These are phyloP conservation scores for Dendronephthya gigantea DNA, from an alignment of 64 coral and sea anemone genomes.

Conservation along the genomic window DNA sequence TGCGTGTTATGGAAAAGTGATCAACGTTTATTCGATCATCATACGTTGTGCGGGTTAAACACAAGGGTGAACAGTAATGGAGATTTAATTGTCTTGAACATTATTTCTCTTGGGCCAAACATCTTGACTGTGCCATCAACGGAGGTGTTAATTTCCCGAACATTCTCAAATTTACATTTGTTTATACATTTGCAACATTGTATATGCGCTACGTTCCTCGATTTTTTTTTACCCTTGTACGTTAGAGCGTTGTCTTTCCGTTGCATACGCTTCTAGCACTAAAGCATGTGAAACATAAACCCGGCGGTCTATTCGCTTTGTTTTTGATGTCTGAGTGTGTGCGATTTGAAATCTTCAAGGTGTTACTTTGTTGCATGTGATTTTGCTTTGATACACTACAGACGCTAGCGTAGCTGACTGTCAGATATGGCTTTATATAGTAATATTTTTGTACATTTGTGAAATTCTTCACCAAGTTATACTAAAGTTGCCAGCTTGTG, in stretches of 20 bases:
- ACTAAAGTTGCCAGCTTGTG: background rate
- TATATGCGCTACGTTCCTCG: background rate
- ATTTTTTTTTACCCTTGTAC: background rate
- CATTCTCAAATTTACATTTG: background rate
- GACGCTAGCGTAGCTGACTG: too few species aligned
- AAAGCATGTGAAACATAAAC: background rate
- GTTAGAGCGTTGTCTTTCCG: background rate
- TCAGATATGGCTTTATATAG: background rate
- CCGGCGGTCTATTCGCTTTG: background rate
- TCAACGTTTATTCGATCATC: constrained; percentile 21
- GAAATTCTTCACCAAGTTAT: background rate
- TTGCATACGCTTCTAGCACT: background rate
- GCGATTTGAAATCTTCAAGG: background rate
- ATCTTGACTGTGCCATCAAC: background rate
- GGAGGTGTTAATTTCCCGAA: background rate
- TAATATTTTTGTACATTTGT: background rate
- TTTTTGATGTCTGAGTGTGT: background rate
- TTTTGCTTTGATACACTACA: background rate
- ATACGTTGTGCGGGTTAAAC: constrained; percentile 16
- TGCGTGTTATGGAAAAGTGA: background rate
- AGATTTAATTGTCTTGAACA: constrained; percentile 10
- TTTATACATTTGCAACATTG: background rate
- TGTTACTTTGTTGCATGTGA: background rate
- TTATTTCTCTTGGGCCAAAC: background rate
- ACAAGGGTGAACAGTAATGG: constrained; percentile 16